Evolutionary conservation across 2,888 invertebrate species (phyloP).

Genomic region (Neoscelio sp.): DNA sequence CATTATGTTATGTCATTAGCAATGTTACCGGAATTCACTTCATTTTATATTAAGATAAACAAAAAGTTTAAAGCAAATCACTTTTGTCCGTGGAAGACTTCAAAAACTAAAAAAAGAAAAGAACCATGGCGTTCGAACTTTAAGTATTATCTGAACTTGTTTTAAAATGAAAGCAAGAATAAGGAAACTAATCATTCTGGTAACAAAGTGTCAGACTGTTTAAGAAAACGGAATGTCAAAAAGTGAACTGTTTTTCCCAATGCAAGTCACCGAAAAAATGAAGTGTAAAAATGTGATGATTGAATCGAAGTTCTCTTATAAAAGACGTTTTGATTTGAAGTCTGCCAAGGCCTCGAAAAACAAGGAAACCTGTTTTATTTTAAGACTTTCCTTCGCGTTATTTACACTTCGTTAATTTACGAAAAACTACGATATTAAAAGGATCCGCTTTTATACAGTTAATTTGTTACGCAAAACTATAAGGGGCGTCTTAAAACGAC

Average conservation of each 20-base stretch:
- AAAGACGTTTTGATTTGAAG: slow-evolving; percentile 61
- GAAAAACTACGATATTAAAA: slow-evolving; percentile 58
- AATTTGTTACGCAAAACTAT: too few species aligned
- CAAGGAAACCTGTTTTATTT: slow-evolving; percentile 58
- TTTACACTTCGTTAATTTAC: slow-evolving; percentile 55
- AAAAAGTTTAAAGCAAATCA: too few species aligned
- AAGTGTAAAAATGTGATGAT: slow-evolving; percentile 29
- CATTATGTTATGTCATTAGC: not conserved
- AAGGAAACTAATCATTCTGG: slow-evolving; percentile 17
- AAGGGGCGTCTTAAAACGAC: too few species aligned
- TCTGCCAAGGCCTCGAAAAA: slow-evolving; percentile 63
- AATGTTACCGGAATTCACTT: slow-evolving; percentile 53
- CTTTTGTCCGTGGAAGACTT: too few species aligned
- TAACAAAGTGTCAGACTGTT: slow-evolving; percentile 36
- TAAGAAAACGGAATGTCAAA: slow-evolving; percentile 2
- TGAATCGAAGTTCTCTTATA: slow-evolving; percentile 51
- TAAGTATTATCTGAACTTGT: slow-evolving; percentile 41
- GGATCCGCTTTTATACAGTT: slow-evolving; percentile 21
- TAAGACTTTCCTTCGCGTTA: slow-evolving; percentile 51
- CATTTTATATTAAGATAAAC: too few species aligned
- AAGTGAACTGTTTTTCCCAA: slow-evolving; percentile 20
- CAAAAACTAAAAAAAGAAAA: too few species aligned
- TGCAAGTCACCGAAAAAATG: slow-evolving; percentile 50
- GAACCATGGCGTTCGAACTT: too few species aligned
- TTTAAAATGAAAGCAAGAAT: not conserved